Base-by-base conservation (phyloP, 1,140 invertebrate genomes). In the Thaumetopoea pityocampa region DNA sequence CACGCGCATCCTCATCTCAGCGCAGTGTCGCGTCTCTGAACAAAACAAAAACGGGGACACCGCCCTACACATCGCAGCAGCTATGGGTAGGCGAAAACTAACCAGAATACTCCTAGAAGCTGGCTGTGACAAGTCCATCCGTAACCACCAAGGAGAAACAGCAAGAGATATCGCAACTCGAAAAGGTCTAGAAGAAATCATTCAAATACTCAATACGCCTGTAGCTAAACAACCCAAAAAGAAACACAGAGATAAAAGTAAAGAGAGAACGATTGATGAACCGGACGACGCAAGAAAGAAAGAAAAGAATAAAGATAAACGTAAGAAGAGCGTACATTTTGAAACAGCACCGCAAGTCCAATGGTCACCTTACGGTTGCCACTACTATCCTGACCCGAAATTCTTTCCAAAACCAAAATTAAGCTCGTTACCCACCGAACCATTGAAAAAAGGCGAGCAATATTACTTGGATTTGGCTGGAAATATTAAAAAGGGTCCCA, bases 31-130 rank as follows among this genome's bases (percentile, higher is more conserved):
- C 50, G 92, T 96, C 12, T 94, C 93, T 30, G 93, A 95, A 73
- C 93, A 96, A 56, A 99, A 99, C 74, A 97, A 98, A 83, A 98
- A 99, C 86, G 96, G 96, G 1, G 97, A 99, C 71, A 97, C 96
- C 0, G 92, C 95, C 0, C 78, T 98, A 9, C 97, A 98, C 72
- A 98, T 98, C 51, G 91, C 96, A 3, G 92, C 95, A 4, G 96
- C 96, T 1, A 96, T 98, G 93, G 95, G 95, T 8, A 86, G 96
- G 22, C 87, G 96, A 19, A 98, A 98, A 83, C 86, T 98, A 29
- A 97, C 96, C 1, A 89, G 94, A 63, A 96, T 98, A 50, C 85
- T 98, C 1, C 83, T 98, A 5, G 95, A 98, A 70, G 92, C 94
- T 0, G 92, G 92, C 29, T 95, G 94, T 57, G 91, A 96, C 56